Evolutionary conservation across 2,113 vertebrate species (phyloP), one percentile per base, ranked within the genome.

Genomic region (Anas platyrhynchos): DNA sequence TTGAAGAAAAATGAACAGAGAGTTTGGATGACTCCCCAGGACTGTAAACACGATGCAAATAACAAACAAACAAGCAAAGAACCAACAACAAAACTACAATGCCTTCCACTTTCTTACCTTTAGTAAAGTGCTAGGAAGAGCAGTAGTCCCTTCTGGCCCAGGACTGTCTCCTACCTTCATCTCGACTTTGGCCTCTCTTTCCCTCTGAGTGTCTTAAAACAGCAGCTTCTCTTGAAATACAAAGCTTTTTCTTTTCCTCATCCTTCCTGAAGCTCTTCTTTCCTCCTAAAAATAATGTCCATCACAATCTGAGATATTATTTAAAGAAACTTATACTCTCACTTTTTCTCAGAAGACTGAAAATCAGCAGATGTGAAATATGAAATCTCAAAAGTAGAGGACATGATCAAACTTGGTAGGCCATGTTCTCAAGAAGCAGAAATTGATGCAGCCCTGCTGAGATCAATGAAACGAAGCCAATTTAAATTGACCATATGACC

Each of bases 41-140:
- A 41, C 50, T 62, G 31, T 88, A n/a, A 88, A 41, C 41, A 41
- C 13, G 11, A 41, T 41, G 12, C 41, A 41, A 41, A 41, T 41
- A 41, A 41, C 41, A 41, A 41, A 41, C 41, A 41, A 41, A 41
- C 41, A 41, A 41, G 41, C 41, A 41, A 41, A 44, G 5, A 46
- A 46, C 18, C 17, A 46, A 46, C 17, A 44, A 44, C 16, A 46
- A 46, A 46, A 9, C 44, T 0, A 0, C 9, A 41, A 1, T 26
- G 13, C 27, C 66, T 23, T 17, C 48, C 11, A 56, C 6, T 58
- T 83, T 76, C 38, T 32, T 7, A 0, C 22, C 16, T 43, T 61
- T 22, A 55, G 16, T 67, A 22, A 38, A 44, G 7, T 34, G 16
- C 27, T 61, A 32, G 18, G 68, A 80, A 22, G 26, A 68, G 5